These are phyloP conservation scores for Papilio polytes DNA, from an alignment of 1,140 invertebrate species.

Conservation along the genomic window DNA sequence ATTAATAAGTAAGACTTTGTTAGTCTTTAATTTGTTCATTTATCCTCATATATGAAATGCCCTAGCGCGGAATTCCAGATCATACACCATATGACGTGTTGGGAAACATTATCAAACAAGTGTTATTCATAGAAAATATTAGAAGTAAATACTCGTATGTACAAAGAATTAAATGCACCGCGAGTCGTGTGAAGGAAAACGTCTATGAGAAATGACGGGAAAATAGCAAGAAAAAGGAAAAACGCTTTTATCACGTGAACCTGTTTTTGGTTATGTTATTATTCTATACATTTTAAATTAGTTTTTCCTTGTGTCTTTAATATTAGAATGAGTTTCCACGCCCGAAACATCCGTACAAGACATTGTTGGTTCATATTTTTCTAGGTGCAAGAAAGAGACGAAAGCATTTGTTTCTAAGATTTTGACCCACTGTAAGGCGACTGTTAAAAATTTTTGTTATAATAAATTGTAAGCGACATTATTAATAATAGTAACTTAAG, in stretches of 20 bases:
- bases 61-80: background rate
- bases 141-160: background rate
- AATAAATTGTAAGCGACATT: too few relatives aligned
- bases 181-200: background rate
- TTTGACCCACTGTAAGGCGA: too few relatives aligned
- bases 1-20: background rate
- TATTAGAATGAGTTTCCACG: background rate
- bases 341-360: too few relatives aligned
- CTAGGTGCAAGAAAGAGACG: too few relatives aligned
- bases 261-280: background rate
- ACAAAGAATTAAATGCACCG: background rate
- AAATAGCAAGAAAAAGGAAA: background rate
- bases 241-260: background rate
- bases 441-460: too few relatives aligned
- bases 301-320: background rate
- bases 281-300: background rate
- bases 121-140: background rate
- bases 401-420: too few relatives aligned
- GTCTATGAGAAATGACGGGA: background rate
- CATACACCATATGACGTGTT: background rate
- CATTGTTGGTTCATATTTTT: too few relatives aligned
- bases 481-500: too few relatives aligned
- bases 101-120: background rate
- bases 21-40: too few relatives aligned
- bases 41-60: background rate